Percentiles rank a stretch among this genome's conserved stretches.
phyloP scores from a whole-genome alignment of 2,113 vertebrate genomes.

The Odocoileus hemionus region DNA sequence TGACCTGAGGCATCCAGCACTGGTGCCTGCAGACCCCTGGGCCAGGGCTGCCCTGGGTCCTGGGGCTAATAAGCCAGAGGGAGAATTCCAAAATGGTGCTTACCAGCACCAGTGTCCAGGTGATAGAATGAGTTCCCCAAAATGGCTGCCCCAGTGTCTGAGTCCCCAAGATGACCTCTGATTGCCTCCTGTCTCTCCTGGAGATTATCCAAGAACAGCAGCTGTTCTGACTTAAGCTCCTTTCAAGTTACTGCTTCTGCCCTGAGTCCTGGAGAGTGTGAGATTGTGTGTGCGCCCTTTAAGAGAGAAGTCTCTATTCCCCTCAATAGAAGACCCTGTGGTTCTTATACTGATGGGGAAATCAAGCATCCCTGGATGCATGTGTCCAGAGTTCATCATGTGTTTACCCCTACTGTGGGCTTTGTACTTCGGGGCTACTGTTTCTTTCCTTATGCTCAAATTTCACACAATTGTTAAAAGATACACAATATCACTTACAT shows the following conservation, averaged over 20 bases:
- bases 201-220: not conserved
- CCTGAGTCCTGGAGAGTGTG: not conserved
- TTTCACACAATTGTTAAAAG: not conserved
- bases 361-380: not conserved
- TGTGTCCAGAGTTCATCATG: not conserved
- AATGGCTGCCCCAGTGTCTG: not conserved
- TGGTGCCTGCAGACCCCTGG: not conserved
- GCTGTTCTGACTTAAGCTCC: not conserved
- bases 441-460: not conserved
- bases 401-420: not conserved
- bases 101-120: not conserved
- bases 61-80: not conserved
- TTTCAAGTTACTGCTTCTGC: not conserved
- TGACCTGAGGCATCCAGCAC: not conserved
- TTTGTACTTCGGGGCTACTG: not conserved
- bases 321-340: not conserved
- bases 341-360: not conserved
- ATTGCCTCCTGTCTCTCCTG: not conserved
- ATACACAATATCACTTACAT: conserved; percentile 24
- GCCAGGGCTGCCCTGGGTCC: not conserved
- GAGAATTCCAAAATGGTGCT: not conserved
- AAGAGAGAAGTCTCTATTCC: not conserved
- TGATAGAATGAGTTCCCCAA: not conserved
- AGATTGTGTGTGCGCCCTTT: not conserved
- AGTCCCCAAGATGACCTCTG: not conserved